Evolutionary conservation across 2,113 vertebrate species (phyloP).

Genomic region (Rhineura floridana): DNA sequence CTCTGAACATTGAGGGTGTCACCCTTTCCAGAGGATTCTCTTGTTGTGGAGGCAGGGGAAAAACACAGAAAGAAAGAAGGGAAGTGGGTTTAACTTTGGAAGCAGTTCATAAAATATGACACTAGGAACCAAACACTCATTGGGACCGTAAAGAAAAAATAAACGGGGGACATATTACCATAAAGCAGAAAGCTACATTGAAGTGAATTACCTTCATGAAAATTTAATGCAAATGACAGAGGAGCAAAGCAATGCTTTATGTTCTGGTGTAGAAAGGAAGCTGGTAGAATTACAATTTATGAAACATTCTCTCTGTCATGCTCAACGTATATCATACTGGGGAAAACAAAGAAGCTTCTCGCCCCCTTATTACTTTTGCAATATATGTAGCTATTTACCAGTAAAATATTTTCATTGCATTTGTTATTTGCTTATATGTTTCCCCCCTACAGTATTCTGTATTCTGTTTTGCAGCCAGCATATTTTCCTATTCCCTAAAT

Average conservation of each 20-base stretch:
- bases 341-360: constrained; percentile 39
- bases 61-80: constrained; percentile 22
- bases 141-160: constrained; percentile 50
- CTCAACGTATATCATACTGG: constrained; percentile 36
- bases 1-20: constrained; percentile 49
- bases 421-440: constrained; percentile 29
- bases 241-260: constrained; percentile 62
- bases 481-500: constrained; percentile 2
- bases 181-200: constrained; percentile 48
- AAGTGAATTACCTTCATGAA: constrained; percentile 68
- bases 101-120: constrained; percentile 55
- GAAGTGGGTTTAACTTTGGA: constrained; percentile 39
- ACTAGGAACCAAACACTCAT: constrained; percentile 55
- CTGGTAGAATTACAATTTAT: constrained; percentile 55
- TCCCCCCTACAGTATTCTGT: background rate
- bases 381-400: constrained; percentile 52
- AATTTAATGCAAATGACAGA: constrained; percentile 67
- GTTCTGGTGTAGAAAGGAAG: constrained; percentile 33
- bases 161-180: constrained; percentile 11
- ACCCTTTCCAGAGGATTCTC: constrained; percentile 28
- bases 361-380: constrained; percentile 41
- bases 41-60: background rate
- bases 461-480: background rate
- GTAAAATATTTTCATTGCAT: constrained; percentile 5
- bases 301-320: constrained; percentile 40